Evolutionary conservation across 1,140 invertebrate species (phyloP).

Genomic region (Hetaerina americana): DNA sequence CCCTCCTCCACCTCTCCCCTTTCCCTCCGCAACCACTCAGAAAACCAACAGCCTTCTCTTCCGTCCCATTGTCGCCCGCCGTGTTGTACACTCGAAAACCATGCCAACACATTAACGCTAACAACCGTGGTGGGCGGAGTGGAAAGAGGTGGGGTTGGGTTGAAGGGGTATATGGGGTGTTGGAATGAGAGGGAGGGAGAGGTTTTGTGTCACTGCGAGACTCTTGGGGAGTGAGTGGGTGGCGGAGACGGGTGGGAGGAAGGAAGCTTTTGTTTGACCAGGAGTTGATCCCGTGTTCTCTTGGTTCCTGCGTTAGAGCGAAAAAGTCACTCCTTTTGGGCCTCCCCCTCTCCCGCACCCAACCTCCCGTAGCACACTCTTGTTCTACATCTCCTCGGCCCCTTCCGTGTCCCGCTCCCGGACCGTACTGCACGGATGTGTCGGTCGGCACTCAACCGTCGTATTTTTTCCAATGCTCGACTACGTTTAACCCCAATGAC

Average conservation of each 20-base stretch:
- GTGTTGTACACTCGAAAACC: neutral
- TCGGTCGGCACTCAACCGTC: too few species aligned
- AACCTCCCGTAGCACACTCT: too few species aligned
- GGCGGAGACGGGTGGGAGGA: neutral
- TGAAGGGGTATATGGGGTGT: neutral
- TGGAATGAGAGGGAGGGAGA: neutral
- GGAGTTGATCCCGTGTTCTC: neutral
- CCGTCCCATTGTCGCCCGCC: neutral
- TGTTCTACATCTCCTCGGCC: too few species aligned
- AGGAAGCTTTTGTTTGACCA: neutral
- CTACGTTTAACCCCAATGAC: too few species aligned
- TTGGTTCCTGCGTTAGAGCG: neutral
- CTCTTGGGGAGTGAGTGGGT: too few species aligned
- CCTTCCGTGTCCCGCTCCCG: too few species aligned
- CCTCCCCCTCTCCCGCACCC: neutral
- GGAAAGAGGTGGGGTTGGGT: neutral
- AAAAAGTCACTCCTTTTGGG: neutral
- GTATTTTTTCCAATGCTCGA: too few species aligned
- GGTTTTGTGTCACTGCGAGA: too few species aligned
- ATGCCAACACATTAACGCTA: neutral
- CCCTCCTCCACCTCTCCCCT: too few species aligned
- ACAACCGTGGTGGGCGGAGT: neutral
- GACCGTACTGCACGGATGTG: too few species aligned
- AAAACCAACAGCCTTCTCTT: neutral
- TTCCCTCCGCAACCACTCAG: neutral